Base-by-base conservation (phyloP, 2,888 invertebrate species). In the Xestia rhomboidea region DNA sequence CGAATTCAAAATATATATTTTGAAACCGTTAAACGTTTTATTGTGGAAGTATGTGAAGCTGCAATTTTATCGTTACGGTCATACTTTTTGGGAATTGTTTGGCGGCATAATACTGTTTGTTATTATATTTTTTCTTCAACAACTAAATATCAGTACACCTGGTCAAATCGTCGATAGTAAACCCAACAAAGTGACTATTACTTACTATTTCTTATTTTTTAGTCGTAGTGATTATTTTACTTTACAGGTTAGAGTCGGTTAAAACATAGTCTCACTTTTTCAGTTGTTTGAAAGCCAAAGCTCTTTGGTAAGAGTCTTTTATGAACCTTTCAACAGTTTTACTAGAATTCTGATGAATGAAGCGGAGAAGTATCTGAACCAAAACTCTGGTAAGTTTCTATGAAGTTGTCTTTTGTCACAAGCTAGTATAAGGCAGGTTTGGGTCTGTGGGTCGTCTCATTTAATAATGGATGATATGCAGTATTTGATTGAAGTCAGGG, bases 21-120 rank as follows among this genome's bases (percentile, higher is more conserved):
- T 49, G n/a, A 57, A 5, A 69, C 82, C 77, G 27, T 41, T 87
- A 64, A 15, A 38, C 3, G 83, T 77, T 76, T 76, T 86, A 69
- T 3, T 86, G 68, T 83, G 83, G 81, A 88, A 77, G 41, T 76
- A 72, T 57, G 10, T 13, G 30, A 76, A 46, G 34, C 38, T 60
- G 49, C 76, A 73, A 24, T 4, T 2, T 44, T 30, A 73, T 71
- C 68, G 63, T 0, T 80, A 68, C 51, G 68, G 30, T 64, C 51
- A 67, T 30, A 67, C 77, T 57, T 38, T 79, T 70, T 76, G 68
- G 73, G 72, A 87, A 70, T 30, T 76, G 18, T 74, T 74, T 73
- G 72, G 88, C 54, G 73, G 83, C 70, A n/a, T 85, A 44, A 51
- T 68, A 27, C 21, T 78, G 51, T 85, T 86, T 49, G 6, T 76